These are phyloP conservation scores for Sclerurus mexicanus DNA, from an alignment of 2,113 vertebrate species.

Conservation along the genomic window DNA sequence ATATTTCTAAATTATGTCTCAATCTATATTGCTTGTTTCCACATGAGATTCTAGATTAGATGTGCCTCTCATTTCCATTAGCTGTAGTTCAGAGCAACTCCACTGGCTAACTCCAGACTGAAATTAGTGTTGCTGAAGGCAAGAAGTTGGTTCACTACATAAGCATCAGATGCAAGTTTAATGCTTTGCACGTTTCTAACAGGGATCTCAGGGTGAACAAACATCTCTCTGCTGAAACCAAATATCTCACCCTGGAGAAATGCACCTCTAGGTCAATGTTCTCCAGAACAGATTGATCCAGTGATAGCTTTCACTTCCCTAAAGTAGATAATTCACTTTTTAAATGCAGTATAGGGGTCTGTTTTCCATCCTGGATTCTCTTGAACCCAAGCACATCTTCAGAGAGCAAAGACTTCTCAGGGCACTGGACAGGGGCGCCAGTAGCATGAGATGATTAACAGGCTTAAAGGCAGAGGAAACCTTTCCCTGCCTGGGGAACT, in stretches of 20 bases:
- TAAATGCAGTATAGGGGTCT: not conserved
- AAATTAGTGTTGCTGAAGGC: not conserved
- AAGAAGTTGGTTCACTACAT: not conserved
- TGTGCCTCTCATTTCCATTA: slow-evolving; percentile 9
- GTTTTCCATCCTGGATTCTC: not conserved
- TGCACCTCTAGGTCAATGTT: not conserved
- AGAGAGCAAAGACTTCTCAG: not conserved
- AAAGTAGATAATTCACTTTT: not conserved
- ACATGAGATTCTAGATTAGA: not conserved
- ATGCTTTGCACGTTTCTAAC: not conserved
- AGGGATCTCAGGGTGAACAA: not conserved
- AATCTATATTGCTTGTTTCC: not conserved
- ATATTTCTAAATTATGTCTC: slow-evolving; percentile 35
- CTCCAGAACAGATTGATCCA: not conserved
- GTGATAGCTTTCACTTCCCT: not conserved
- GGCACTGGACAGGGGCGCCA: not conserved
- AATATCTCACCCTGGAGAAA: not conserved
- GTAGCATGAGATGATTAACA: rapidly evolving
- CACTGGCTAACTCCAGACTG: not conserved
- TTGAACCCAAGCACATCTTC: not conserved
- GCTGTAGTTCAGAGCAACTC: not conserved
- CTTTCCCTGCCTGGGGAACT: not conserved
- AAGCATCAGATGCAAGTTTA: not conserved
- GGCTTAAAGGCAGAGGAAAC: not conserved
- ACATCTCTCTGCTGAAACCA: not conserved